Percentiles rank a stretch among this genome's conserved stretches.
Evolutionary conservation across 2,797 vertebrate genomes (phyloP).

Genomic region (Ara ararauna): DNA sequence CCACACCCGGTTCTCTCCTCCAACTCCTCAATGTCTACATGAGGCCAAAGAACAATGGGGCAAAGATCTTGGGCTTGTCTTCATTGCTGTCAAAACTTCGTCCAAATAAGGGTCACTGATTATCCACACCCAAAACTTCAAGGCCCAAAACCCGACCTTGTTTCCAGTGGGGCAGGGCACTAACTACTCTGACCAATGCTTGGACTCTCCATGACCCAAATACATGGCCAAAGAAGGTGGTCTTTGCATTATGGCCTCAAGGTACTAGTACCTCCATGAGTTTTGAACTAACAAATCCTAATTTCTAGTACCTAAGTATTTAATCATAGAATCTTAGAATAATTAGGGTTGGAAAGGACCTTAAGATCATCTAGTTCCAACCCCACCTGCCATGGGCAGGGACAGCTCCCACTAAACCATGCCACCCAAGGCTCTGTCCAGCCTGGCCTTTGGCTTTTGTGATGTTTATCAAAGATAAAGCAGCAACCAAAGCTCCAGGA

Average conservation of each 20-base stretch:
- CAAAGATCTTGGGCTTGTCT: not conserved
- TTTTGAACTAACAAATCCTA: not conserved
- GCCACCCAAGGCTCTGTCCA: too few species aligned
- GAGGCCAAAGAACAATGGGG: rapidly evolving
- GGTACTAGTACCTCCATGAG: not conserved
- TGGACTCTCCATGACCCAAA: not conserved
- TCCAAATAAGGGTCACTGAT: not conserved
- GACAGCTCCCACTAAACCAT: too few species aligned
- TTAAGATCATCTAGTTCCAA: too few species aligned
- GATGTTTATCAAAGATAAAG: not conserved
- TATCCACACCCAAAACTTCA: not conserved
- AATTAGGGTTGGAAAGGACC: too few species aligned
- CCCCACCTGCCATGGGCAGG: too few species aligned
- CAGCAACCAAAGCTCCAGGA: not conserved
- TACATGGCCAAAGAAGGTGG: not conserved
- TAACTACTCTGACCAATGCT: not conserved
- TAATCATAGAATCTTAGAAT: not conserved
- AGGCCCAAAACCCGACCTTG: not conserved
- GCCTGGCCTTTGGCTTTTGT: not conserved
- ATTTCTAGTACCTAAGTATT: not conserved
- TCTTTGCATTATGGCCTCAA: not conserved
- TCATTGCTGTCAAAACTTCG: not conserved
- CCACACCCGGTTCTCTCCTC: not conserved
- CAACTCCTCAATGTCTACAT: rapidly evolving
- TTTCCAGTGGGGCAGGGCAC: not conserved